Conservation (phyloP, 2,113 vertebrate genomes). For the Phodopus roborovskii region DNA sequence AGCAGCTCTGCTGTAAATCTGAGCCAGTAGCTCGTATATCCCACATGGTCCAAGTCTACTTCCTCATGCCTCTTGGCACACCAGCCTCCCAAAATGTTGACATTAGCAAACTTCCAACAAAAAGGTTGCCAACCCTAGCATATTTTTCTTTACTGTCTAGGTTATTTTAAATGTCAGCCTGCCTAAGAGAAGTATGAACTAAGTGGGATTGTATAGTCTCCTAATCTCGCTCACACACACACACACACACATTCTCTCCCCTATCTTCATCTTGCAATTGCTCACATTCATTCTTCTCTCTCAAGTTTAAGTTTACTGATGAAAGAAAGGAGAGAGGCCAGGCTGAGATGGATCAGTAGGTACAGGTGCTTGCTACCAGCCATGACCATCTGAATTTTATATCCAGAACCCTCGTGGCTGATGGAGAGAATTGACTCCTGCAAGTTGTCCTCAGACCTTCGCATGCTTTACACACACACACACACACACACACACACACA, state of each 20-base stretch:
- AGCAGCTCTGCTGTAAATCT: background rate
- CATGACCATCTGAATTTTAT: background rate
- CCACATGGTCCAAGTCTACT: background rate
- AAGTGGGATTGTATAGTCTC: constrained; percentile 23
- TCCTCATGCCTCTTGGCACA: constrained; percentile 31
- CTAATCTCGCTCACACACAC: background rate
- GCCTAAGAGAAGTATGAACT: constrained; percentile 1
- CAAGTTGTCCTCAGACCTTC: background rate
- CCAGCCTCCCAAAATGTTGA: background rate
- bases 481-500: no score
- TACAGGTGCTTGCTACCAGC: background rate
- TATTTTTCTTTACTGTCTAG: constrained; percentile 43
- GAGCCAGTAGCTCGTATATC: background rate
- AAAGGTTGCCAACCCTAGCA: background rate
- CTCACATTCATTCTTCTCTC: background rate
- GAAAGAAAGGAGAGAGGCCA: background rate
- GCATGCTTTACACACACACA: background rate
- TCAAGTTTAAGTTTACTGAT: background rate
- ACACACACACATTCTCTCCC: background rate
- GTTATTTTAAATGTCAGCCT: constrained; percentile 38
- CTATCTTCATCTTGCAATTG: background rate
- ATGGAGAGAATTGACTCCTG: background rate
- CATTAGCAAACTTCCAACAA: constrained; percentile 54
- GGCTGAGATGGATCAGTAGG: no score
- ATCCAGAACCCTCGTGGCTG: background rate